phyloP scores from a whole-genome alignment of 2,888 invertebrate species.

The Eupsilia transversa region DNA sequence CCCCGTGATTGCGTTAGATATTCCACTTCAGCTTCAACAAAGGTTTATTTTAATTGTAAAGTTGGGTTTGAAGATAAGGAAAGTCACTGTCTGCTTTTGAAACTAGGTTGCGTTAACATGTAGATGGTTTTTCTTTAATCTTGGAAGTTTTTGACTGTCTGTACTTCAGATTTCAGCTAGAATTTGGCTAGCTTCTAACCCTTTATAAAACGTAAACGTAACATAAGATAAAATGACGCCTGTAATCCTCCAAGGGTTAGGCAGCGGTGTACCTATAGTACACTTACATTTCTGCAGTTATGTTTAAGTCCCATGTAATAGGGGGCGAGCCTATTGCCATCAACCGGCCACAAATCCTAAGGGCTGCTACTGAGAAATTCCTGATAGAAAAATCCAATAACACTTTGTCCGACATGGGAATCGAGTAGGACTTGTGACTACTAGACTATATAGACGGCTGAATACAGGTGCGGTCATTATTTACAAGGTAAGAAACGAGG shows the following conservation, averaged over 20 bases:
- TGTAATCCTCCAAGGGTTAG: no score
- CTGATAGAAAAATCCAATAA: no score
- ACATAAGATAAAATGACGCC: no score
- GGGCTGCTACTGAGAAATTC: no score
- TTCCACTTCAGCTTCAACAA: constrained; percentile 42
- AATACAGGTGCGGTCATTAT: background rate
- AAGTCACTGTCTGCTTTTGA: constrained; percentile 25
- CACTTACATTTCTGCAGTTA: no score
- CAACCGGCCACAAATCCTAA: no score
- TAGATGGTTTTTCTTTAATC: constrained; percentile 43
- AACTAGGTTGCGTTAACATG: constrained; percentile 45
- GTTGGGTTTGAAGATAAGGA: constrained; percentile 46
- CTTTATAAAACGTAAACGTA: background rate
- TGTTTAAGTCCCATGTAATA: no score
- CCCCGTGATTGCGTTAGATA: constrained; percentile 46
- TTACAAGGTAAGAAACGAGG: no score
- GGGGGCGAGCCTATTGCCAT: no score
- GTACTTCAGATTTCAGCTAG: constrained; percentile 7
- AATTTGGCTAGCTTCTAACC: background rate
- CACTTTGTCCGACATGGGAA: no score
- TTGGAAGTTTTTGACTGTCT: constrained; percentile 37
- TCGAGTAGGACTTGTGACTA: no score
- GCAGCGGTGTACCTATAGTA: no score
- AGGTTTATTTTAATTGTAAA: constrained; percentile 61
- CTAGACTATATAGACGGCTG: background rate